Evolutionary conservation across 2,113 vertebrate species (phyloP), one percentile per base, ranked within the genome.

Genomic region (Gobius niger): DNA sequence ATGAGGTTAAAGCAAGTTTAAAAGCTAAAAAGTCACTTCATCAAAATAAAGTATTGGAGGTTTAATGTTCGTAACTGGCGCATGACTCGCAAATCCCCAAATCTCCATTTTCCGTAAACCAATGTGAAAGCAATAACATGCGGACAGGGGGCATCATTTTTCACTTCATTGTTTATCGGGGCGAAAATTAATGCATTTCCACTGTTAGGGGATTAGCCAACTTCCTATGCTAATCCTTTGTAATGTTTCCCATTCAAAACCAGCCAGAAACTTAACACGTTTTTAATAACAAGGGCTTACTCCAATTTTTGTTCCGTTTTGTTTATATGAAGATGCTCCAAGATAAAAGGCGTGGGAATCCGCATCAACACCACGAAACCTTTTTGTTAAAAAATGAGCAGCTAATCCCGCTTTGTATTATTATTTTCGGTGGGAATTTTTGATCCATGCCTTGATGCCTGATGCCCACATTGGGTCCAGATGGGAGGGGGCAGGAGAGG

Each of bases 391-490:
- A 64, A 34, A 44, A 74, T 53, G 64, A 49, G 52, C 70, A 9
- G n/a, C 1, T 63, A 53, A 80, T 76, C 67, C 44, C 51, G 7
- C 71, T 75, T 72, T n/a, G 51, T 50, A 14, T 63, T 24, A 12
- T 82, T 1, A 54, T 57, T 57, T 77, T 70, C 66, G 41, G 47
- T 34, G 24, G 24, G 24, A 34, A 34, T 34, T 66, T 46, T 46
- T 3, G 9, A 44, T 67, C 70, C 65, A 71, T 75, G 72, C 47
- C 47, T 67, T 73, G 68, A 49, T 61, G 66, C 2, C 14, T 53
- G 78, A 82, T 85, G 85, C 81, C 82, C 77, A 91, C 88, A 87
- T 81, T 90, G 89, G 68, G 65, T 76, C 87, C 88, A 91, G 83
- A 90, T 90, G 85, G 68, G 78, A 81, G 63, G 72, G 73, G 75